Conservation (phyloP, 1,140 invertebrate genomes). For the Leptestheria dahalacensis region DNA sequence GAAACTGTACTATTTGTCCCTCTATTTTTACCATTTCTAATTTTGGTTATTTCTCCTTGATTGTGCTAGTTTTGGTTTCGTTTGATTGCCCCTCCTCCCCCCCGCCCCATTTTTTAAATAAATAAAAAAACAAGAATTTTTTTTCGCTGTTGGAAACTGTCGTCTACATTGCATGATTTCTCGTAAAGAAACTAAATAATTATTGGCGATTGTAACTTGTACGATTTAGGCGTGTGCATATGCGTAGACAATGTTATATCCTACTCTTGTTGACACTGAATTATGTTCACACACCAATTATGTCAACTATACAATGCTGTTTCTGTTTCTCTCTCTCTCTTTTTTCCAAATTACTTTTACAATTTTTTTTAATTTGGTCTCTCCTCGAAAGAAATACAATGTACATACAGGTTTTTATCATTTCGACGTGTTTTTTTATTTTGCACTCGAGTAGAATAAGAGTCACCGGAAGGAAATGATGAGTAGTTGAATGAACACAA, state of each 20-base stretch:
- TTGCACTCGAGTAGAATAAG: too few relatives aligned
- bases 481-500: too few relatives aligned
- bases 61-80: too few relatives aligned
- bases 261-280: constrained; percentile 5
- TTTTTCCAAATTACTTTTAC: background rate
- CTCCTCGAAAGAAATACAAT: constrained; percentile 9
- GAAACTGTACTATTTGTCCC: too few relatives aligned
- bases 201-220: too few relatives aligned
- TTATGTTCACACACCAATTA: background rate
- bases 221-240: constrained; percentile 3
- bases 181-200: too few relatives aligned
- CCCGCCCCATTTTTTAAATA: too few relatives aligned
- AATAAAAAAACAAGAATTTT: too few relatives aligned
- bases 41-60: too few relatives aligned
- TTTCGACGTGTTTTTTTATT: background rate
- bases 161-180: background rate
- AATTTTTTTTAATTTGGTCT: constrained; percentile 6
- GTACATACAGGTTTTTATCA: constrained; percentile 13
- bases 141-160: too few relatives aligned
- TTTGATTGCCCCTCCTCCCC: too few relatives aligned
- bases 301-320: background rate
- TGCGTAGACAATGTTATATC: constrained; percentile 1
- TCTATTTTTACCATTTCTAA: too few relatives aligned
- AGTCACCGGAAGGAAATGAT: background rate
- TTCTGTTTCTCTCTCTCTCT: constrained; percentile 1